phyloP scores from a whole-genome alignment of 1,140 invertebrate genomes.

The Drosophila neocordata region DNA sequence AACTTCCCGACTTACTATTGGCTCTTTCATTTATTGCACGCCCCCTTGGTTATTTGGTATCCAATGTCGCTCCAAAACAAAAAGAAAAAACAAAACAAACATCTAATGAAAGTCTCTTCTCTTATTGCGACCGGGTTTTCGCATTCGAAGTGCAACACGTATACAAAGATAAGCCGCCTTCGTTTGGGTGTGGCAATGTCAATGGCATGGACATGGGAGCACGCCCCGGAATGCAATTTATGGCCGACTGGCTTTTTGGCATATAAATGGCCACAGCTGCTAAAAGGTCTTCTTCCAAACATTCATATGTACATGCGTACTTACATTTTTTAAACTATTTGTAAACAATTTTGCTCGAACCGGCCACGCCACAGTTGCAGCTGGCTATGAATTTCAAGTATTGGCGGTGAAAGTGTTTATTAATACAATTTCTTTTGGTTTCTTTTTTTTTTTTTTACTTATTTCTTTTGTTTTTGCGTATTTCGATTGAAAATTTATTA shows the following conservation, averaged over 20 bases:
- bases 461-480: constrained; percentile 25
- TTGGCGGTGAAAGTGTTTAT: constrained; percentile 75
- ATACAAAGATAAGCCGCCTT: constrained; percentile 27
- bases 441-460: constrained; percentile 5
- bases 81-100: constrained; percentile 8
- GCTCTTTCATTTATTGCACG: constrained; percentile 14
- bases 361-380: constrained; percentile 36
- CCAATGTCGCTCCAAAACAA: constrained; percentile 60
- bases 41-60: constrained; percentile 44
- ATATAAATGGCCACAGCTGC: constrained; percentile 56
- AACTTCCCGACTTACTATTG: background rate
- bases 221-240: constrained; percentile 66
- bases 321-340: constrained; percentile 47
- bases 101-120: constrained; percentile 68
- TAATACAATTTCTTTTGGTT: constrained; percentile 68
- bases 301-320: constrained; percentile 10
- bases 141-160: constrained; percentile 66
- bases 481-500: constrained; percentile 51
- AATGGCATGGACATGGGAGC: constrained; percentile 46
- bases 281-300: constrained; percentile 40
- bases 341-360: constrained; percentile 50
- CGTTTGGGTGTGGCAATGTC: constrained; percentile 36
- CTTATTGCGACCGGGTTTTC: constrained; percentile 65
- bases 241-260: constrained; percentile 48
- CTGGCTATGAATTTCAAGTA: constrained; percentile 64